These are phyloP conservation scores for Poeciliopsis infans DNA, from an alignment of 2,797 vertebrate genomes.

Conservation along the genomic window DNA sequence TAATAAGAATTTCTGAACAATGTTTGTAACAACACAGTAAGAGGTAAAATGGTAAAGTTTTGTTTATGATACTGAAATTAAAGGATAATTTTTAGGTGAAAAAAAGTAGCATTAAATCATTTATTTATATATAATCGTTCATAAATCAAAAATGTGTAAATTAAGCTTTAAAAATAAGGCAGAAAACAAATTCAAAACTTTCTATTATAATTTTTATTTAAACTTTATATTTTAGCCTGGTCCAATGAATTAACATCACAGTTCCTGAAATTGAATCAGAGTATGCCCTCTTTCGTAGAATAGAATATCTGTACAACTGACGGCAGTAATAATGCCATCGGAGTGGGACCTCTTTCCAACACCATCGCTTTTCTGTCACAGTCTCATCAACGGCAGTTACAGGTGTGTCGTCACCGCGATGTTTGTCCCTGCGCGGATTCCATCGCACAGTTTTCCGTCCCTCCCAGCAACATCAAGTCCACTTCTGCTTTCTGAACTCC, in stretches of 20 bases:
- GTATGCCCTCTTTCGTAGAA: neutral
- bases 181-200: neutral
- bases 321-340: neutral
- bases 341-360: neutral
- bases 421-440: slow-evolving; percentile 64
- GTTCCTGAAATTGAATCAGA: neutral
- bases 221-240: neutral
- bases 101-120: neutral
- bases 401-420: slow-evolving; percentile 39
- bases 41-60: neutral
- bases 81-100: neutral
- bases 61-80: neutral
- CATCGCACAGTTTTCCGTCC: slow-evolving; percentile 26
- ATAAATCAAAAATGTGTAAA: neutral
- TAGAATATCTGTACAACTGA: neutral
- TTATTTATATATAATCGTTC: neutral
- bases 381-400: slow-evolving; percentile 14
- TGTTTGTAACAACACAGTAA: neutral
- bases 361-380: neutral
- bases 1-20: neutral
- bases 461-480: slow-evolving; percentile 17
- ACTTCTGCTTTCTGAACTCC: slow-evolving; percentile 48
- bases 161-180: neutral
- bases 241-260: neutral
- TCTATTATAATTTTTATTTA: neutral